phyloP scores from a whole-genome alignment of 2,888 invertebrate genomes.

The Drosophila atripex region DNA sequence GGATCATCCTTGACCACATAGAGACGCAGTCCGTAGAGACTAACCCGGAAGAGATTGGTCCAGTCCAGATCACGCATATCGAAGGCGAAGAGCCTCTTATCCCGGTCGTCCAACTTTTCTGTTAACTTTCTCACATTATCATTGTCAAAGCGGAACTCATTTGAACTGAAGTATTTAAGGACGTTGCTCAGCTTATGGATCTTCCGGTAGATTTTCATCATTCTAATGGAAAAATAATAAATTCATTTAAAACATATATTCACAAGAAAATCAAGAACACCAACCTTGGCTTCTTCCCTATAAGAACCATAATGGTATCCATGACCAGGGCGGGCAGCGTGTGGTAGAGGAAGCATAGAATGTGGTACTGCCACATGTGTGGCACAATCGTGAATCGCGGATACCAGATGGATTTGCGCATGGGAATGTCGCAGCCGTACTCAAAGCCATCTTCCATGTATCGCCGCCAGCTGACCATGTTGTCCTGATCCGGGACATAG shows the following conservation, averaged over 20 bases:
- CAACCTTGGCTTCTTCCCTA: constrained; percentile 84
- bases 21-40: constrained; percentile 90
- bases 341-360: constrained; percentile 87
- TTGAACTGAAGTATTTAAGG: constrained; percentile 90
- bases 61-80: constrained; percentile 90
- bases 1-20: constrained; percentile 92
- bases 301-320: constrained; percentile 84
- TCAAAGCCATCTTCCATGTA: constrained; percentile 84
- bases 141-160: constrained; percentile 90
- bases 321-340: constrained; percentile 87
- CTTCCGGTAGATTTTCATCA: constrained; percentile 92
- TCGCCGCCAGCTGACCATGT: constrained; percentile 92
- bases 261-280: constrained; percentile 9
- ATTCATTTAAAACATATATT: too few species aligned
- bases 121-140: constrained; percentile 85
- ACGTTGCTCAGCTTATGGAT: constrained; percentile 92
- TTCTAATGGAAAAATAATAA: constrained; percentile 84
- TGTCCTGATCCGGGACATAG: constrained; percentile 93
- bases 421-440: constrained; percentile 86
- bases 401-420: constrained; percentile 89
- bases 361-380: constrained; percentile 84
- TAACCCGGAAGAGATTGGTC: constrained; percentile 85
- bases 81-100: constrained; percentile 88
- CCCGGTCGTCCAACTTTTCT: constrained; percentile 83
- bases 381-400: constrained; percentile 85